phyloP scores from a whole-genome alignment of 2,888 invertebrate species.

The Mythimna impura region DNA sequence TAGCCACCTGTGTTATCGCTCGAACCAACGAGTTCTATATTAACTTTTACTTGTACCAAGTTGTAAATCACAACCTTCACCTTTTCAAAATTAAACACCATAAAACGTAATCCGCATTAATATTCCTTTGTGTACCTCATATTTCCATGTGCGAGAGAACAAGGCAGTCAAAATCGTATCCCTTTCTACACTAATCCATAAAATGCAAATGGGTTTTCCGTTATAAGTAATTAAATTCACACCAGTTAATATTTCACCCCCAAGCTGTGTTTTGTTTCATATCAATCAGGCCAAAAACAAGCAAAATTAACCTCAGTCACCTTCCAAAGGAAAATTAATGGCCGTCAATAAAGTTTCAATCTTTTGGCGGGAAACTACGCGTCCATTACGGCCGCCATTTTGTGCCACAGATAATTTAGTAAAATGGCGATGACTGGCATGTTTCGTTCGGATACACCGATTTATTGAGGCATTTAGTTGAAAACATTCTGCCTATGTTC shows the following conservation, averaged over 20 bases:
- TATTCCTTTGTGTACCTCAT: conserved; percentile 18
- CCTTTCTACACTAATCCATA: conserved; percentile 28
- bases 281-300: conserved; percentile 63
- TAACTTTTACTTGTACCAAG: neutral
- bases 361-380: conserved; percentile 67
- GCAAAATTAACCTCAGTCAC: conserved; percentile 66
- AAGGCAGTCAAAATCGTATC: conserved; percentile 18
- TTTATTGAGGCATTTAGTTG: conserved; percentile 65
- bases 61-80: neutral
- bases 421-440: conserved; percentile 76
- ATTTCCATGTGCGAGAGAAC: conserved; percentile 15
- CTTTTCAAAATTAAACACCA: conserved; percentile 6
- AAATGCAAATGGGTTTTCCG: conserved; percentile 49
- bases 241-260: conserved; percentile 41
- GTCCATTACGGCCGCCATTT: conserved; percentile 69
- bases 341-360: conserved; percentile 69
- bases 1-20: too few species aligned
- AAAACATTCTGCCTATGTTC: conserved; percentile 51
- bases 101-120: conserved; percentile 33
- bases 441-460: conserved; percentile 65
- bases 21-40: neutral
- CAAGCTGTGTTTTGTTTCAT: conserved; percentile 48
- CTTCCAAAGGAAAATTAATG: conserved; percentile 66
- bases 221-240: conserved; percentile 47
- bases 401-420: conserved; percentile 71